Base-by-base conservation (phyloP, 2,113 vertebrate species). In the Passerina amoena region DNA sequence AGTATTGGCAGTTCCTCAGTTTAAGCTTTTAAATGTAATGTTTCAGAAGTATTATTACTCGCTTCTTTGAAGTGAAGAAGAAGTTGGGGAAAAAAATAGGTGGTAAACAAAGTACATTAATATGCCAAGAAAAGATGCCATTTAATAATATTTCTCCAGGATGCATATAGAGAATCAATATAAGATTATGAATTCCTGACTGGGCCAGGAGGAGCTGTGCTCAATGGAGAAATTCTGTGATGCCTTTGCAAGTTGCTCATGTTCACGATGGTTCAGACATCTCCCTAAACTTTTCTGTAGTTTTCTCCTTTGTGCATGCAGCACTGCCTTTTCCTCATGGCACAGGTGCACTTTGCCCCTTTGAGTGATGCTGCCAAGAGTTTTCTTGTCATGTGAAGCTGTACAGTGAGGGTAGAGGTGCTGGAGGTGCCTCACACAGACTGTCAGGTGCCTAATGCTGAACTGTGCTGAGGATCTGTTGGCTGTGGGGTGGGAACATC, bases 351-450 rank as follows among this genome's bases (percentile, higher is more conserved):
- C 61, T 86, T 82, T 59, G 21, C 28, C 9, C 6, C 38, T 45
- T 12, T 30, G 15, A 53, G 6, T 19, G 31, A 42, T 4, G 2
- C 40, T 57, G 24, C 22, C 50, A 84, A 38, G 56, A 61, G 57
- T 3, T 37, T 68, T 47, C 28, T 21, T 9, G n/a, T n/a, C 51
- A 25, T 19, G 10, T 0, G 1, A 21, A 70, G 25, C 5, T 60
- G 31, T 17, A 4, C 0, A 9, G 44, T 8, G 30, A 42, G 13
- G 8, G 12, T 20, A 30, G 28, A 50, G 40, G 9, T 2, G 5
- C 48, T 90, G 33, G 10, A 6, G 4, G 3, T 37, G 40, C 40
- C 76, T 48, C 38, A 63, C 56, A 30, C 0, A 0, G 47, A 33
- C 22, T 38, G 21, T 57, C 40, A 37, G n/a, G 40, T 40, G 23